Percentiles rank a stretch among this genome's conserved stretches.
Conservation (phyloP, 2,797 vertebrate species). For the Lindbergichthys nudifrons region DNA sequence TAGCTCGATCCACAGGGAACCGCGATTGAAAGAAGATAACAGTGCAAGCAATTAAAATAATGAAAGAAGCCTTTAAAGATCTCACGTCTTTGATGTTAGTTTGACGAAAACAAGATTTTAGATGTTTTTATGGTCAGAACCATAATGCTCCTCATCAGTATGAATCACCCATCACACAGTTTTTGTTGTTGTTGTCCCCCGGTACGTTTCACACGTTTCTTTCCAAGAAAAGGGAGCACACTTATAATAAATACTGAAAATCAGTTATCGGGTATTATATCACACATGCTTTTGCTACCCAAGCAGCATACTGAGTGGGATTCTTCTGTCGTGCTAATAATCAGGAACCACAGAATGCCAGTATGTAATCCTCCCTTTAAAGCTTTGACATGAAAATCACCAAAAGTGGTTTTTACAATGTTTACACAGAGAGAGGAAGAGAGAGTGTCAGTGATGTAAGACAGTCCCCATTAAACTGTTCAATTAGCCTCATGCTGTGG, state of each 20-base stretch:
- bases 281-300: background rate
- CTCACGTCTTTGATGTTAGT: conserved; percentile 24
- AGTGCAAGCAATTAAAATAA: background rate
- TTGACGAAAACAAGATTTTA: conserved; percentile 20
- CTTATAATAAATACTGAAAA: background rate
- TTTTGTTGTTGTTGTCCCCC: conserved; percentile 11
- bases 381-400: conserved; percentile 17
- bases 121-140: conserved; percentile 6
- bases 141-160: background rate
- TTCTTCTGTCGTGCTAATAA: background rate
- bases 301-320: background rate
- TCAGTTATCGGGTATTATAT: background rate
- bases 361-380: conserved; percentile 12
- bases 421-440: conserved; percentile 26
- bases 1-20: background rate
- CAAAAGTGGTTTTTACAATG: conserved; percentile 28
- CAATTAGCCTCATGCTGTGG: conserved; percentile 39
- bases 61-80: conserved; percentile 18
- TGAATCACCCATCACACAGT: conserved; percentile 25
- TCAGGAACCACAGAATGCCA: background rate
- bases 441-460: conserved; percentile 27
- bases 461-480: conserved; percentile 30
- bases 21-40: conserved; percentile 5
- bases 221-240: background rate
- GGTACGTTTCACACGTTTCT: background rate